Base-by-base conservation (phyloP, 2,888 invertebrate genomes). In the Prosapia bicincta region DNA sequence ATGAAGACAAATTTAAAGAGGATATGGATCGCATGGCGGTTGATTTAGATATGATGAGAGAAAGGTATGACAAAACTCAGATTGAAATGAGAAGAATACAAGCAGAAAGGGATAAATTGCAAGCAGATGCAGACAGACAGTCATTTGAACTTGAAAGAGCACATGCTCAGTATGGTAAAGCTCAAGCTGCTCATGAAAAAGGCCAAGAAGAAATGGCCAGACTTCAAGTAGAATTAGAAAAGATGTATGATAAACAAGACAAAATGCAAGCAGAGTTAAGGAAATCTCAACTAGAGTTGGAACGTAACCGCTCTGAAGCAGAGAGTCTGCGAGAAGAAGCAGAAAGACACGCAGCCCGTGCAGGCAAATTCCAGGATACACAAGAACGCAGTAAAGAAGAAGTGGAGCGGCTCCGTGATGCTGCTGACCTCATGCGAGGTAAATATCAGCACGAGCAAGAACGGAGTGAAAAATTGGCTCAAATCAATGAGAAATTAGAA, bases 191-290 rank as follows among this genome's bases (percentile, higher is more conserved):
- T 6, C 92, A 95, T 78, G 96, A 96, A 83, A 95, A 96, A 83
- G 92, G 93, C 72, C 95, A 96, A 84, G 96, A 97, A 83, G 97
- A 97, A 86, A 90, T 94, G 81, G 92, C 94, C 0, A 88, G 95
- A 81, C 90, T 95, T 81, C 94, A 95, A 83, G 88, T 95, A 72
- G 96, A 96, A 85, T 88, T 94, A 67, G 96, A 96, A 83, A 96
- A 96, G 85, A 92, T 95, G 88, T 94, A 94, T 82, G 96, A 96
- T 82, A 95, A 96, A 81, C 93, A 95, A 82, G 96, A 96, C 81
- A 93, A 95, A 83, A 90, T 91, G 75, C 93, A 95, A 81, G 88
- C 90, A 13, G 96, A 96, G 82, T 87, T 95, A 79, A 88, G 95
- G 79, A 92, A 94, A 83, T 90, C 94, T 10, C 94, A 95, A 83